Percentiles rank a stretch among this genome's conserved stretches.
phyloP scores from a whole-genome alignment of 2,797 vertebrate species.

The Dendrocincla tyrannina region DNA sequence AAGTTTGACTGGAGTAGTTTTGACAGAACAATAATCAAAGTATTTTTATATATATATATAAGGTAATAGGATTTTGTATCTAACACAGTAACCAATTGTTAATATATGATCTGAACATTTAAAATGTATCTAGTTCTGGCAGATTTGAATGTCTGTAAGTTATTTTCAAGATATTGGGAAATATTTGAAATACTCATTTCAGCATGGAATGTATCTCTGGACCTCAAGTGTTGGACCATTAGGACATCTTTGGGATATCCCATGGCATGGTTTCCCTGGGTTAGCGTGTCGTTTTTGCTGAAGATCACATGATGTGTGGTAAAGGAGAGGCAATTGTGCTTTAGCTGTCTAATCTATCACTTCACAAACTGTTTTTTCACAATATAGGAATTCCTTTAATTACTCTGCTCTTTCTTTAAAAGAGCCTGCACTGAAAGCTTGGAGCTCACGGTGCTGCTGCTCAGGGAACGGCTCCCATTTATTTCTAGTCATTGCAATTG shows the following conservation, averaged over 20 bases:
- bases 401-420: background rate
- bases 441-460: background rate
- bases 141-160: background rate
- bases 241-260: background rate
- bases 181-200: background rate
- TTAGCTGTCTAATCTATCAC: background rate
- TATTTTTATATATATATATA: too few species aligned
- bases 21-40: background rate
- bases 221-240: background rate
- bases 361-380: background rate
- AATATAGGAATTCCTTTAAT: background rate
- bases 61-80: background rate
- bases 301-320: background rate
- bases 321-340: background rate
- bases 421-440: background rate
- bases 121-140: background rate
- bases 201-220: background rate
- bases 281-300: background rate
- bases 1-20: background rate
- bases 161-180: background rate
- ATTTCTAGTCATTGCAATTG: conserved; percentile 53
- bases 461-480: conserved; percentile 4
- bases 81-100: background rate
- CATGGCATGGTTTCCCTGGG: background rate
- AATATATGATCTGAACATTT: background rate